phyloP scores from a whole-genome alignment of 2,113 vertebrate species.

The Trematomus loennbergii region DNA sequence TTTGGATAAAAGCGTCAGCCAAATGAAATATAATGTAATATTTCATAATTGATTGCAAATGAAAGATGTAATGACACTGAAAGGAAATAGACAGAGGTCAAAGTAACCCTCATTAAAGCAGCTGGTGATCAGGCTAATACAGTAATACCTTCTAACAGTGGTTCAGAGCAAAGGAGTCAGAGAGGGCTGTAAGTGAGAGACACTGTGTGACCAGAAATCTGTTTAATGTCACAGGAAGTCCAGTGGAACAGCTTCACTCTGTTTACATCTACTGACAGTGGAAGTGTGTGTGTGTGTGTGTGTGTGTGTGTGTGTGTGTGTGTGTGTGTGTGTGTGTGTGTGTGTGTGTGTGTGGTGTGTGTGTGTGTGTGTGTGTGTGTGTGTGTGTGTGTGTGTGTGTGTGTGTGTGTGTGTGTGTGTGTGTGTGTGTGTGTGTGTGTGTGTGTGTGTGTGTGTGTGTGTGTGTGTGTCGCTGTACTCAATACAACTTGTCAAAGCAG shows the following conservation, averaged over 20 bases:
- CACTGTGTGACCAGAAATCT: neutral
- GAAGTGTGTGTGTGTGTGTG: neutral
- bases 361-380: too few relatives aligned
- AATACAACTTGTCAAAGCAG: constrained; percentile 65
- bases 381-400: too few relatives aligned
- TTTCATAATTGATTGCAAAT: neutral
- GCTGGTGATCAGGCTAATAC: neutral
- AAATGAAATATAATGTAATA: too few relatives aligned
- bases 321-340: too few relatives aligned
- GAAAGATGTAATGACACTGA: neutral
- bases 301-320: too few relatives aligned
- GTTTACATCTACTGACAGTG: constrained; percentile 44
- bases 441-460: too few relatives aligned
- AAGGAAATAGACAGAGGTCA: neutral
- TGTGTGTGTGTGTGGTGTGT: too few relatives aligned
- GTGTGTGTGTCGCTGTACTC: too few relatives aligned
- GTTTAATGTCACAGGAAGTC: constrained; percentile 40
- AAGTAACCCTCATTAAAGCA: neutral
- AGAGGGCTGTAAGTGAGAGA: neutral
- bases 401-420: too few relatives aligned
- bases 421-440: too few relatives aligned
- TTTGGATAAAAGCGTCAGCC: too few relatives aligned
- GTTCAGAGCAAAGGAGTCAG: neutral
- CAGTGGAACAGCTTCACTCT: constrained; percentile 34
- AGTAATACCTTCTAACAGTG: neutral